These are phyloP conservation scores for Gallinago jamesoni DNA, from an alignment of 2,113 vertebrate genomes.

Conservation along the genomic window DNA sequence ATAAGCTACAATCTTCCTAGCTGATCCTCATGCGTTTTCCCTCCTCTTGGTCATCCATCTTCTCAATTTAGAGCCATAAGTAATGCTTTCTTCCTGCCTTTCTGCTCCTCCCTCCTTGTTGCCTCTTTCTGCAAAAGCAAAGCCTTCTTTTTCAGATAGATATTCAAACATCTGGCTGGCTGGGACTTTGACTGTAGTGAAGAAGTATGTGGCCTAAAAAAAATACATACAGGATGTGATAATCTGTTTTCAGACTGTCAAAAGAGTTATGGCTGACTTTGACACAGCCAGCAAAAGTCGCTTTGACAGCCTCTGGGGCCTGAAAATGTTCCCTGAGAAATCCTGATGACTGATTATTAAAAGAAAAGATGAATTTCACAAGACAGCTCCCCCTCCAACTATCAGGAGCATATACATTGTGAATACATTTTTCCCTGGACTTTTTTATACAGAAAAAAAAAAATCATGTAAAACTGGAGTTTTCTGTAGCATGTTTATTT, in stretches of 20 bases:
- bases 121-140: neutral
- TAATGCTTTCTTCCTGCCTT: neutral
- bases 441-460: neutral
- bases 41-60: neutral
- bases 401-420: neutral
- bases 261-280: neutral
- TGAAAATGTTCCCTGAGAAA: constrained; percentile 1
- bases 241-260: neutral
- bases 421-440: neutral
- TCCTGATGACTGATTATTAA: neutral
- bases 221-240: neutral
- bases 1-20: neutral
- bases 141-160: neutral
- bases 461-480: neutral
- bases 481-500: neutral
- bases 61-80: neutral
- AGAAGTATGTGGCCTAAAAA: neutral
- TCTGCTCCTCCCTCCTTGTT: neutral
- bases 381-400: neutral
- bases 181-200: neutral
- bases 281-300: neutral
- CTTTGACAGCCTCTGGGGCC: neutral
- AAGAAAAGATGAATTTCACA: neutral
- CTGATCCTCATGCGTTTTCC: neutral
- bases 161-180: neutral